Conservation (phyloP, 1,140 invertebrate species). For the Protaetia brevitarsis region DNA sequence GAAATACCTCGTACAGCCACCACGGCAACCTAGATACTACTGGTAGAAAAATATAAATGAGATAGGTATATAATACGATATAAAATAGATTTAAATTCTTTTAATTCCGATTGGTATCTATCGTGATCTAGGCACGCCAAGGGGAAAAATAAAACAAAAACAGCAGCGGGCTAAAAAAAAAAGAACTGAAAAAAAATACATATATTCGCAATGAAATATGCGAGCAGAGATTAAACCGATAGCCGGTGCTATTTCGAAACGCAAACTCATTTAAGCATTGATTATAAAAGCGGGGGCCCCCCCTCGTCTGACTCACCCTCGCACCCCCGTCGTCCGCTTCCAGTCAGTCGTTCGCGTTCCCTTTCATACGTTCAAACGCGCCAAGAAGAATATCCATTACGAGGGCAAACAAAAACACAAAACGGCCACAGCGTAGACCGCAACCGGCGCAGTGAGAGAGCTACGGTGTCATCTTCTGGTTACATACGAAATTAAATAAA, state of each 20-base stretch:
- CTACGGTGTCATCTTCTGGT: constrained; percentile 40
- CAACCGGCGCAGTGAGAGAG: constrained; percentile 1
- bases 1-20: too few relatives aligned
- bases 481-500: constrained; percentile 42
- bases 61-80: too few relatives aligned
- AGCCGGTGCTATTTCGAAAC: constrained; percentile 26
- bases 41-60: too few relatives aligned
- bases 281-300: constrained; percentile 23
- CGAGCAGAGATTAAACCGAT: constrained; percentile 28
- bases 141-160: constrained; percentile 6
- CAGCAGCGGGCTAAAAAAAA: constrained; percentile 21
- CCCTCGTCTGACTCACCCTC: background rate
- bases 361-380: background rate
- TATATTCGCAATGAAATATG: constrained; percentile 30
- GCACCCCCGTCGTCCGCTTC: background rate
- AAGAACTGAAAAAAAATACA: constrained; percentile 22
- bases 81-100: too few relatives aligned
- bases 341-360: background rate
- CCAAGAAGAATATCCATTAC: constrained; percentile 32
- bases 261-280: constrained; percentile 31
- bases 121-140: too few relatives aligned
- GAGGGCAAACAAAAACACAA: constrained; percentile 36
- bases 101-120: too few relatives aligned
- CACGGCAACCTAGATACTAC: too few relatives aligned
- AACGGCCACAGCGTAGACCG: constrained; percentile 30